phyloP scores from a whole-genome alignment of 2,888 invertebrate species.

The Lithophane leautieri region DNA sequence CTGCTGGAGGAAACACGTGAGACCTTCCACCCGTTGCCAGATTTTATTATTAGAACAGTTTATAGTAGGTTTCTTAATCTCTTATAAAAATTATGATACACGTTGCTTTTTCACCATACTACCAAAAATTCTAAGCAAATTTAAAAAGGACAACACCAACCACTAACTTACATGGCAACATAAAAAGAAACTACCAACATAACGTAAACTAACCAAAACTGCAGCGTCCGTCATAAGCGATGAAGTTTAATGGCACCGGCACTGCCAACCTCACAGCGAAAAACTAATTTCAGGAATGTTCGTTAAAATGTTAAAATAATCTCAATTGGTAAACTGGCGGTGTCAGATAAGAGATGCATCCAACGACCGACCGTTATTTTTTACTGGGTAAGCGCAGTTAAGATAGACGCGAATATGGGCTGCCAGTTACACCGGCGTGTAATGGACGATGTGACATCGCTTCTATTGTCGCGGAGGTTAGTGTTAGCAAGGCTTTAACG shows the following conservation, averaged over 20 bases:
- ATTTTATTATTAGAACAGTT: neutral
- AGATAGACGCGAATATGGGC: slow-evolving; percentile 57
- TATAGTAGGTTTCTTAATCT: neutral
- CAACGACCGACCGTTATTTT: slow-evolving; percentile 62
- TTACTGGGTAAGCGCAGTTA: slow-evolving; percentile 65
- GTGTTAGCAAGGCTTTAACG: no score
- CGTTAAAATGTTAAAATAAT: slow-evolving; percentile 66
- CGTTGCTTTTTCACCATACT: neutral
- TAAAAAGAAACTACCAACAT: slow-evolving; percentile 37
- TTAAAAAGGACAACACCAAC: slow-evolving; percentile 1
- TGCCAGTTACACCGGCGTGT: slow-evolving; percentile 32
- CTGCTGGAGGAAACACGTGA: neutral
- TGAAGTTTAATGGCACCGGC: slow-evolving; percentile 52
- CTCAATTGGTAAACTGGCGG: slow-evolving; percentile 62
- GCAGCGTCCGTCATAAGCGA: slow-evolving; percentile 51
- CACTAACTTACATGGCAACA: slow-evolving; percentile 12
- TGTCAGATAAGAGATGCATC: slow-evolving; percentile 62
- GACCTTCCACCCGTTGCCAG: neutral
- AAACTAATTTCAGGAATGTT: slow-evolving; percentile 63
- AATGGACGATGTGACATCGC: neutral
- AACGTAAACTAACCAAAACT: slow-evolving; percentile 45
- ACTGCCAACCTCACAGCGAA: slow-evolving; percentile 49
- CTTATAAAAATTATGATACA: neutral
- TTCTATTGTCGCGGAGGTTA: neutral
- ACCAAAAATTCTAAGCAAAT: neutral